Conservation (phyloP, 2,113 vertebrate genomes). For the Corydoras sp. region DNA sequence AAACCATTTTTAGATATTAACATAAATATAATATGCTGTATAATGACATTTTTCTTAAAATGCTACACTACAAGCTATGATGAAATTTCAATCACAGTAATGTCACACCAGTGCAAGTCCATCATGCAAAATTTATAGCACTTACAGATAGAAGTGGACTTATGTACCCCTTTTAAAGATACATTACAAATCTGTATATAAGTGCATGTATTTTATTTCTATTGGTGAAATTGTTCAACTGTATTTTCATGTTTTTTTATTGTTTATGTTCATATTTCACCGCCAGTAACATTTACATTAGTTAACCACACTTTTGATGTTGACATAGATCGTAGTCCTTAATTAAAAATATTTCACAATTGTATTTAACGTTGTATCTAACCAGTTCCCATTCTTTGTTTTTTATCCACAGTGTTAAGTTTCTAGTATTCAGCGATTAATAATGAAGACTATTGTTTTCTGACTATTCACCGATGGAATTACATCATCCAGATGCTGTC, state of each 20-base stretch:
- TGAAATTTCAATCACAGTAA: background rate
- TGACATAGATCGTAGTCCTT: background rate
- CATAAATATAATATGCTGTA: too few relatives aligned
- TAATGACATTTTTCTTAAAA: background rate
- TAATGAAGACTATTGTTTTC: conserved; percentile 67
- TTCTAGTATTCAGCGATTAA: conserved; percentile 68
- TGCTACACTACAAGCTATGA: background rate
- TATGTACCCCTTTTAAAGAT: conserved; percentile 44
- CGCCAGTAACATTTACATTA: conserved; percentile 10
- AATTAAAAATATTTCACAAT: background rate
- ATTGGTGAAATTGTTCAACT: conserved; percentile 14
- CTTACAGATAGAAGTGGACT: conserved; percentile 34
- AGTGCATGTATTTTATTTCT: conserved; percentile 34
- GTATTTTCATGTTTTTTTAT: conserved; percentile 3
- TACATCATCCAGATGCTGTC: conserved; percentile 52
- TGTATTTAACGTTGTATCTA: conserved; percentile 16
- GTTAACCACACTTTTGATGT: background rate
- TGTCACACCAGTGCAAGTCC: background rate
- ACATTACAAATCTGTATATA: conserved; percentile 37
- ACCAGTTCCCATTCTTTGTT: conserved; percentile 59
- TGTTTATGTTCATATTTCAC: conserved; percentile 9
- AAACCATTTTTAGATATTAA: too few relatives aligned
- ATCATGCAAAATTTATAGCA: background rate
- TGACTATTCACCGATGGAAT: conserved; percentile 59
- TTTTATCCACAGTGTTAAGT: conserved; percentile 71